phyloP scores from a whole-genome alignment of 2,888 invertebrate species.

The Notocelia uddmanniana region DNA sequence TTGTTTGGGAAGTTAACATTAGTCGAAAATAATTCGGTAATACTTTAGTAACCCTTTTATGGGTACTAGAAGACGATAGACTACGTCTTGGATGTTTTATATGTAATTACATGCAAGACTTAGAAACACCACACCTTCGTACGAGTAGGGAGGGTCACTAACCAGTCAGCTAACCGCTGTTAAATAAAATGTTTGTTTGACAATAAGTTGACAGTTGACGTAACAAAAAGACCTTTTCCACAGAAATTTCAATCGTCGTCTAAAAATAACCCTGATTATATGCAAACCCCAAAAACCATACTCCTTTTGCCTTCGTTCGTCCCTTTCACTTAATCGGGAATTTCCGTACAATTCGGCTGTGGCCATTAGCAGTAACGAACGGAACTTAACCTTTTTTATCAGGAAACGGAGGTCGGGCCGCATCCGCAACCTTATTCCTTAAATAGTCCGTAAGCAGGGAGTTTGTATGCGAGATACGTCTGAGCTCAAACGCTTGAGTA shows the following conservation, averaged over 20 bases:
- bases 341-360: conserved; percentile 20
- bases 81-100: too few species aligned
- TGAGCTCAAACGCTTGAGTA: not conserved
- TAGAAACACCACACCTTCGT: too few species aligned
- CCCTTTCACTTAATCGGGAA: not conserved
- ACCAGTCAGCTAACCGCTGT: too few species aligned
- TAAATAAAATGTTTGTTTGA: too few species aligned
- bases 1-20: too few species aligned
- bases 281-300: not conserved
- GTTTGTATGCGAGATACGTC: not conserved
- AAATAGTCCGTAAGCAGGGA: not conserved
- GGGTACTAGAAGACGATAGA: too few species aligned
- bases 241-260: not conserved
- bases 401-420: conserved; percentile 21
- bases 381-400: conserved; percentile 40
- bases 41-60: too few species aligned
- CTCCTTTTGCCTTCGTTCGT: not conserved
- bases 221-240: not conserved
- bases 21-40: too few species aligned
- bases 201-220: too few species aligned
- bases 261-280: not conserved
- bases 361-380: conserved; percentile 36
- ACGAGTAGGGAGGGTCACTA: too few species aligned
- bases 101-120: too few species aligned
- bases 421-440: not conserved